Conservation (phyloP, 2,888 invertebrate species). For the Amphipyra berbera region DNA sequence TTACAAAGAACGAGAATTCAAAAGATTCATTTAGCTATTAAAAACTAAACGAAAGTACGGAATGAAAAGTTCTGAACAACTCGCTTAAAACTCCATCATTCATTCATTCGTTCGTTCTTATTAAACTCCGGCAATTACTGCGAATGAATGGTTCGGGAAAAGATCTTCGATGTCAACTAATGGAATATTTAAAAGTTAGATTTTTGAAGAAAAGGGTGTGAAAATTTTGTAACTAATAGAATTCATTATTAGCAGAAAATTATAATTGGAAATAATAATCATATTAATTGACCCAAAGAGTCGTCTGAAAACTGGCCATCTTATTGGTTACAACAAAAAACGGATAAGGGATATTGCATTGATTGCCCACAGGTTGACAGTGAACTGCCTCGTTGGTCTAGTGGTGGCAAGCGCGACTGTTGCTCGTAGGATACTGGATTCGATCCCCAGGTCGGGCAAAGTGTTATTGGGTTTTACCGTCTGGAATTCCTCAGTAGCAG, state of each 20-base stretch:
- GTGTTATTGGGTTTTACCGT: no score
- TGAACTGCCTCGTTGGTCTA: no score
- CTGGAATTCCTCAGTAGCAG: no score
- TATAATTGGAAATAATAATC: no score
- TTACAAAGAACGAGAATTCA: constrained; percentile 40
- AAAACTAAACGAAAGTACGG: constrained; percentile 53
- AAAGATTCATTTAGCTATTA: constrained; percentile 57
- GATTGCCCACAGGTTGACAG: no score
- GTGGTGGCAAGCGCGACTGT: no score
- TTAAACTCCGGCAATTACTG: constrained; percentile 57
- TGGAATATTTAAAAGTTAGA: constrained; percentile 47
- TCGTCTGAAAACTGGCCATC: no score
- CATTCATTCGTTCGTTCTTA: constrained; percentile 59
- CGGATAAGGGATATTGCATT: no score
- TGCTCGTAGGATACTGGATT: no score
- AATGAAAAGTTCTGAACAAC: constrained; percentile 56
- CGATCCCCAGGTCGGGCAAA: no score
- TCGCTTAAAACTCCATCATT: constrained; percentile 62
- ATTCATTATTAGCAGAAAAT: background rate
- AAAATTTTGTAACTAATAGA: background rate
- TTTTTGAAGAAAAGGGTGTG: constrained; percentile 14
- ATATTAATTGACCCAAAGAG: no score
- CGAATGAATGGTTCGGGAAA: constrained; percentile 34
- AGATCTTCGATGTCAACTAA: constrained; percentile 50
- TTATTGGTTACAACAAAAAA: no score